A percentile compares a stretch with the other conserved stretches of the same genome.
Evolutionary conservation across 2,113 vertebrate species (phyloP).

Genomic region (Peromyscus leucopus): DNA sequence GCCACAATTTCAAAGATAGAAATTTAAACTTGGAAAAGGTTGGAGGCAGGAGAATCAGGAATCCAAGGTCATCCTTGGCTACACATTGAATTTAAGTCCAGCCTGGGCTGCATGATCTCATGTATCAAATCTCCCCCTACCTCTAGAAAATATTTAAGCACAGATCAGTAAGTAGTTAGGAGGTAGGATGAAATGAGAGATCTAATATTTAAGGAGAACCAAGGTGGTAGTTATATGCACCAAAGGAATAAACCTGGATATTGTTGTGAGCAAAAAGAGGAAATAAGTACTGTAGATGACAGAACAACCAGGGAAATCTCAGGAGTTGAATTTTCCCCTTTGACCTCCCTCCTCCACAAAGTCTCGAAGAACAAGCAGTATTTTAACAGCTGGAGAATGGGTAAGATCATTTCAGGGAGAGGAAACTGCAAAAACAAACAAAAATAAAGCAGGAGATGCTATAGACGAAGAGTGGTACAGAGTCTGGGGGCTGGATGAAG

Average conservation of each 20-base stretch:
- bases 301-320: background rate
- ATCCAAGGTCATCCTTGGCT: background rate
- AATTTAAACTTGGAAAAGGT: background rate
- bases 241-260: background rate
- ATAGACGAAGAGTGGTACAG: background rate
- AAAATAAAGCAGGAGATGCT: background rate
- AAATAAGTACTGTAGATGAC: background rate
- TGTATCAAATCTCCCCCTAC: background rate
- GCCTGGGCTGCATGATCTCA: background rate
- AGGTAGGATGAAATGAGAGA: background rate
- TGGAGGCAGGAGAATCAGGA: background rate
- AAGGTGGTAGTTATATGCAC: background rate
- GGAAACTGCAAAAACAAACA: background rate
- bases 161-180: background rate
- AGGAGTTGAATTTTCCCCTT: background rate
- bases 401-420: constrained; percentile 13
- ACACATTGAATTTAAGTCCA: background rate
- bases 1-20: constrained; percentile 56
- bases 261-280: constrained; percentile 14
- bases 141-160: constrained; percentile 37
- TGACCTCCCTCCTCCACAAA: background rate
- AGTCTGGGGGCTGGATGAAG: background rate
- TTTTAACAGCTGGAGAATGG: constrained; percentile 2
- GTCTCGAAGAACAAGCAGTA: background rate
- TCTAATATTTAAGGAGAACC: background rate